Percentiles rank a stretch among this genome's conserved stretches.
phyloP scores from a whole-genome alignment of 2,797 vertebrate genomes.

The Enteromius anoplus region DNA sequence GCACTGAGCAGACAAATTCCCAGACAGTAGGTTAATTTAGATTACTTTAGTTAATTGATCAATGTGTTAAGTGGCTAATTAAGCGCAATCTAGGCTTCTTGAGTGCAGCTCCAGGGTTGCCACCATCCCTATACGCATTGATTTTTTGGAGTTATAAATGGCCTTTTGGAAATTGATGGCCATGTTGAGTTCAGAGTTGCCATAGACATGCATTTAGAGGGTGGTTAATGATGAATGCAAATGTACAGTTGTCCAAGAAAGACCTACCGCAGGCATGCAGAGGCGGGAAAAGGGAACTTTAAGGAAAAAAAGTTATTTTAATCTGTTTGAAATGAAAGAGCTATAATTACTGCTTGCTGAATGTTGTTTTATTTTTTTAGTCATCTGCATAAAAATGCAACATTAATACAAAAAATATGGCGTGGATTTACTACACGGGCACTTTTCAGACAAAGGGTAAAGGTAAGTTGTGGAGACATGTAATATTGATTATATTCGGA shows the following conservation, averaged over 20 bases:
- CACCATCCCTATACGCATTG: slow-evolving; percentile 79
- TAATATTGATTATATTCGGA: slow-evolving; percentile 80
- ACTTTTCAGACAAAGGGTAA: slow-evolving; percentile 80
- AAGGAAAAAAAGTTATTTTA: neutral
- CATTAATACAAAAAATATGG: slow-evolving; percentile 91
- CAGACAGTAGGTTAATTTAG: slow-evolving; percentile 84
- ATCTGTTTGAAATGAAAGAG: neutral
- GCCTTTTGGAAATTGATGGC: slow-evolving; percentile 84
- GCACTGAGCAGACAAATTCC: slow-evolving; percentile 83
- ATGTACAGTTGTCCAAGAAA: slow-evolving; percentile 63
- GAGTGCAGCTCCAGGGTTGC: slow-evolving; percentile 81
- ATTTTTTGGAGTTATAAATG: slow-evolving; percentile 85
- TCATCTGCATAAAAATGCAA: slow-evolving; percentile 79
- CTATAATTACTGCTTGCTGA: slow-evolving; percentile 17
- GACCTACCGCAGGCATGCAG: slow-evolving; percentile 9
- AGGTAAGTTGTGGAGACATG: slow-evolving; percentile 81
- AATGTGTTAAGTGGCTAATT: slow-evolving; percentile 86
- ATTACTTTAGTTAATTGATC: slow-evolving; percentile 88
- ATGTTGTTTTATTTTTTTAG: slow-evolving; percentile 71
- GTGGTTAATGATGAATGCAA: slow-evolving; percentile 80
- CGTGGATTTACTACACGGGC: slow-evolving; percentile 85
- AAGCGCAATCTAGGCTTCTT: slow-evolving; percentile 82
- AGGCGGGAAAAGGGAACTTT: slow-evolving; percentile 12
- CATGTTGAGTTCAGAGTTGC: slow-evolving; percentile 72
- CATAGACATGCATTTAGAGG: slow-evolving; percentile 80